phyloP scores from a whole-genome alignment of 2,113 vertebrate species.

The Paracanthobrama guichenoti region DNA sequence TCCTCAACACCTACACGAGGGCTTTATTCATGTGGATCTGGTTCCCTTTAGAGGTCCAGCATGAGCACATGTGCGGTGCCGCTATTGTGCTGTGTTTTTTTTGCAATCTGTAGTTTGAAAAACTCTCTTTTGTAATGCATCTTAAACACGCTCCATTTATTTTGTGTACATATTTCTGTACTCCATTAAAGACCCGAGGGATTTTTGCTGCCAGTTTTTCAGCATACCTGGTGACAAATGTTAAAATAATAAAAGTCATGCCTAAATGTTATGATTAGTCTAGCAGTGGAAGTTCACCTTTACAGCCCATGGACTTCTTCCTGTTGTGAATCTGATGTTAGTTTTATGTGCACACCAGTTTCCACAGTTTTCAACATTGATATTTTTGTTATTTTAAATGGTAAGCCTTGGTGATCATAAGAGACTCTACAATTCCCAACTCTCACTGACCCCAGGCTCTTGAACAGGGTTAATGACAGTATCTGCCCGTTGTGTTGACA shows the following conservation, averaged over 20 bases:
- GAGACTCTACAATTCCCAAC: too few species aligned
- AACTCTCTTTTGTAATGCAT: conserved; percentile 56
- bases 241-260: conserved; percentile 54
- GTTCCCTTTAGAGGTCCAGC: neutral
- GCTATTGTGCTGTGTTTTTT: neutral
- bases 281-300: conserved; percentile 24
- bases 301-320: neutral
- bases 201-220: conserved; percentile 7
- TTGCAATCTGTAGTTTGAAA: conserved; percentile 56
- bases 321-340: neutral
- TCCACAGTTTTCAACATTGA: too few species aligned
- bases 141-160: neutral
- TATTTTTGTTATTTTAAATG: too few species aligned
- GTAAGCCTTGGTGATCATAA: too few species aligned
- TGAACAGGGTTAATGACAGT: neutral
- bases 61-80: conserved; percentile 38
- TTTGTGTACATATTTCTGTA: neutral
- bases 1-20: neutral
- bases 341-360: neutral
- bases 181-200: neutral
- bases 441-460: too few species aligned
- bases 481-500: neutral
- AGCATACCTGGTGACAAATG: conserved; percentile 60
- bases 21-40: conserved; percentile 15
- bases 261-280: conserved; percentile 63